Percentiles rank a stretch among this genome's conserved stretches.
phyloP scores from a whole-genome alignment of 2,113 vertebrate genomes.

The Tyrannus savana region DNA sequence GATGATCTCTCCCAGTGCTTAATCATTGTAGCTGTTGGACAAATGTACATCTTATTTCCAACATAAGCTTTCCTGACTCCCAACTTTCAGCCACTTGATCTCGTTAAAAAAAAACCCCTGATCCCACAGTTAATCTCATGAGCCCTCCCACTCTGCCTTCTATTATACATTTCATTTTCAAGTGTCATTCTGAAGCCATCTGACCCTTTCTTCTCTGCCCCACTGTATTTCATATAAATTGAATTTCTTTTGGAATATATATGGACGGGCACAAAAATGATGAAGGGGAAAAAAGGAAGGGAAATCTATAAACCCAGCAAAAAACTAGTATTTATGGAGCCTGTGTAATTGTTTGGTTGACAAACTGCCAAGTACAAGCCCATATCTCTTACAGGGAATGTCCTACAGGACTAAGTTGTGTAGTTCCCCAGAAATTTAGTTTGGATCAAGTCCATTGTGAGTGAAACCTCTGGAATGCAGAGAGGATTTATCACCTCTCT shows the following conservation, averaged over 20 bases:
- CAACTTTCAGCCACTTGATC: constrained; percentile 21
- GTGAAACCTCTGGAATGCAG: neutral
- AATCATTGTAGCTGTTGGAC: neutral
- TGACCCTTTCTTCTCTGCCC: neutral
- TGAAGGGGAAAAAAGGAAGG: neutral
- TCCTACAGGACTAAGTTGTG: constrained; percentile 18
- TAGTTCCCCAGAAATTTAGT: neutral
- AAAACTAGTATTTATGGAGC: constrained; percentile 1
- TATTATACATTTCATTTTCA: neutral
- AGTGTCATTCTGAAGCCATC: neutral
- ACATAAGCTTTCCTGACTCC: neutral
- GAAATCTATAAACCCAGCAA: constrained; percentile 34
- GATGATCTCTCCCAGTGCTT: neutral
- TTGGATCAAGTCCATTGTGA: neutral
- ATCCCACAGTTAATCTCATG: neutral
- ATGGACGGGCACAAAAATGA: neutral
- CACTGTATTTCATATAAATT: constrained; percentile 49
- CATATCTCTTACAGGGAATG: neutral
- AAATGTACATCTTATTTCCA: neutral
- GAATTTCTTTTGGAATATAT: neutral
- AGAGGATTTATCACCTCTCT: constrained; percentile 18
- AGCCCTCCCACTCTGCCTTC: neutral
- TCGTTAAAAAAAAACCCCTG: neutral
- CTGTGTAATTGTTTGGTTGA: constrained; percentile 5
- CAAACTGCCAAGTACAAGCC: neutral